phyloP scores from a whole-genome alignment of 2,797 vertebrate genomes.

The Rhabdophis nuchalis region DNA sequence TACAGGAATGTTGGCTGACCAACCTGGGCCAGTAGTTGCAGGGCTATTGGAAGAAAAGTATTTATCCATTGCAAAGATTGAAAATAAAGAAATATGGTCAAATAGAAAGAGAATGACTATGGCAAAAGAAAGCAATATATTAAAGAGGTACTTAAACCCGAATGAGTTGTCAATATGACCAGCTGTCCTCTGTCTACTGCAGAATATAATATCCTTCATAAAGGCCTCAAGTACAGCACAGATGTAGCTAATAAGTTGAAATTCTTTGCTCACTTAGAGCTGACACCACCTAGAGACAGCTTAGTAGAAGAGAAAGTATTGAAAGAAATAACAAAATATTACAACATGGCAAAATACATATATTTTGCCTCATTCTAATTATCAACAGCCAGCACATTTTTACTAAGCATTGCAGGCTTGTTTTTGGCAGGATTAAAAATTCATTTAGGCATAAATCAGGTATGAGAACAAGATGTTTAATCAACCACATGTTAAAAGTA shows the following conservation, averaged over 20 bases:
- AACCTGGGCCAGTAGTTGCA: neutral
- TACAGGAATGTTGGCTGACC: neutral
- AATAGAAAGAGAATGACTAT: neutral
- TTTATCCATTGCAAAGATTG: neutral
- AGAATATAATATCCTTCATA: neutral
- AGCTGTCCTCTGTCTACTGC: neutral
- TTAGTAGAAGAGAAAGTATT: neutral
- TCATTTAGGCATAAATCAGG: neutral
- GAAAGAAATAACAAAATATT: neutral
- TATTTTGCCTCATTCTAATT: neutral
- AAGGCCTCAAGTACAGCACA: neutral
- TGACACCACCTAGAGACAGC: neutral
- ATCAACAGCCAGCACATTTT: neutral
- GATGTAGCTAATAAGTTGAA: neutral
- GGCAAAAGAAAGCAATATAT: neutral
- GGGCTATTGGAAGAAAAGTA: neutral
- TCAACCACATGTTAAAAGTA: neutral
- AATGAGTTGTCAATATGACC: neutral
- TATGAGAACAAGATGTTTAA: neutral
- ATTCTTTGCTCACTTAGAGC: neutral
- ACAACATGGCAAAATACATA: neutral
- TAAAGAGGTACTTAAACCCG: neutral
- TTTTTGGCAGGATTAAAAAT: neutral
- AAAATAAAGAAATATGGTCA: neutral
- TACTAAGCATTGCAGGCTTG: neutral